phyloP scores from a whole-genome alignment of 1,140 invertebrate species.

The Yoshiicerus persimilis region DNA sequence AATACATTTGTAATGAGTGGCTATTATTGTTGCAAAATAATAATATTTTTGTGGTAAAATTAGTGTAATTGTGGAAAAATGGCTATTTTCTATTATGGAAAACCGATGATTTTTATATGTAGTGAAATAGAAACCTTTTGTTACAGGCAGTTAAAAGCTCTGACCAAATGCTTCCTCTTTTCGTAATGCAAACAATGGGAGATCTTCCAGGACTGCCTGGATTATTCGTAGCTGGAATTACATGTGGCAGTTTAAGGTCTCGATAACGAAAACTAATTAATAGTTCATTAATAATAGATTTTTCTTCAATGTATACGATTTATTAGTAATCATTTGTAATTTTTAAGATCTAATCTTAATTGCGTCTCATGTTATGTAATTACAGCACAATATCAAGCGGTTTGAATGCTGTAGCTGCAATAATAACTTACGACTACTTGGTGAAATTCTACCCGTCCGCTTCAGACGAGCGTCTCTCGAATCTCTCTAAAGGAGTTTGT shows the following conservation, averaged over 20 bases:
- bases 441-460: conserved; percentile 13
- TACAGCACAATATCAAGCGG: conserved; percentile 41
- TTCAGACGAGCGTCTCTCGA: conserved; percentile 1
- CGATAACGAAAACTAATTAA: background rate
- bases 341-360: too few relatives aligned
- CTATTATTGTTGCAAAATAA: too few relatives aligned
- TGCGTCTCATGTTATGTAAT: background rate
- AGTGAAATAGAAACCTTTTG: too few relatives aligned
- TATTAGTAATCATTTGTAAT: too few relatives aligned
- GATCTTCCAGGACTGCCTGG: conserved; percentile 43
- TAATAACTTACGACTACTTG: conserved; percentile 42
- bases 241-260: conserved; percentile 53
- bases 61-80: too few relatives aligned
- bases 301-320: too few relatives aligned
- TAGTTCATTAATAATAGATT: too few relatives aligned
- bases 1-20: too few relatives aligned
- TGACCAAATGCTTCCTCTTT: conserved; percentile 54
- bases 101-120: too few relatives aligned
- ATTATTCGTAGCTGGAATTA: conserved; percentile 56
- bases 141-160: conserved; percentile 37
- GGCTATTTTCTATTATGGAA: too few relatives aligned
- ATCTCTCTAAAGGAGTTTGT: conserved; percentile 31
- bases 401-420: conserved; percentile 42
- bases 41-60: too few relatives aligned
- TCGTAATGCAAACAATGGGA: conserved; percentile 56